Evolutionary conservation across 2,113 vertebrate genomes (phyloP).

Genomic region (Silurus asotus): DNA sequence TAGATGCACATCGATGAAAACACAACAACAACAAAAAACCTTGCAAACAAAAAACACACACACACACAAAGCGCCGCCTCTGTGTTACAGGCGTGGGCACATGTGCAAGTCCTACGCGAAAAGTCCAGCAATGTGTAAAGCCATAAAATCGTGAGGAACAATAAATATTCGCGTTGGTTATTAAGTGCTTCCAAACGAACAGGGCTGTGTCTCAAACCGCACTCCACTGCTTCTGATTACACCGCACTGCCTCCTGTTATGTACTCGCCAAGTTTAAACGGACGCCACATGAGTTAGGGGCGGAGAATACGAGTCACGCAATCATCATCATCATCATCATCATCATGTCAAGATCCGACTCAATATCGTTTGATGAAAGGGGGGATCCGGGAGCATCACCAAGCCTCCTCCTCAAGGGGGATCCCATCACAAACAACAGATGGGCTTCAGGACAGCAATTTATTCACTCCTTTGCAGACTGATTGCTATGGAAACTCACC

Average conservation of each 20-base stretch:
- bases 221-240: neutral
- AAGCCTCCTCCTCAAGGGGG: neutral
- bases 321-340: constrained; percentile 6
- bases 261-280: constrained; percentile 7
- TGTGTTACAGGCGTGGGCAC: neutral
- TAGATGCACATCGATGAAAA: neutral
- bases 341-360: neutral
- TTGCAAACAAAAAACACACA: too few species aligned
- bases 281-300: constrained; percentile 32
- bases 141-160: neutral
- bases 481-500: neutral
- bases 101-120: neutral
- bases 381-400: neutral
- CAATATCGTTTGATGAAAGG: neutral
- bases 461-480: neutral
- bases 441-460: neutral
- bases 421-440: constrained; percentile 8
- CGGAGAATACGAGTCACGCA: constrained; percentile 15
- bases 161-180: neutral
- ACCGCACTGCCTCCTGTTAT: neutral
- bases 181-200: neutral
- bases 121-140: neutral
- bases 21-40: neutral
- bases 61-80: neutral
- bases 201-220: neutral